phyloP scores from a whole-genome alignment of 2,888 invertebrate species.

The Buathra laborator region DNA sequence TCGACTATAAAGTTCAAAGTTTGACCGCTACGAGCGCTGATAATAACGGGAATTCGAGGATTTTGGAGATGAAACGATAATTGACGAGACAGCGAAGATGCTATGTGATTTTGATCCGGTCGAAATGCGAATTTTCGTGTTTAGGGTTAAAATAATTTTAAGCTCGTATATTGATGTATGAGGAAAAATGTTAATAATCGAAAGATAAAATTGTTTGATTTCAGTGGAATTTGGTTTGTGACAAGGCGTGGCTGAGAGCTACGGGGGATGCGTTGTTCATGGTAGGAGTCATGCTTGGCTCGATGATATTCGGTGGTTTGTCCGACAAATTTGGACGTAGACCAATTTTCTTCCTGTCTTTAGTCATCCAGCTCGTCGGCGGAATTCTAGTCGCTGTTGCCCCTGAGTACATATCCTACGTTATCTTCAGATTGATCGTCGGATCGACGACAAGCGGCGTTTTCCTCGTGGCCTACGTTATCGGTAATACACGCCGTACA shows the following conservation, averaged over 20 bases:
- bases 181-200: not conserved
- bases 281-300: constrained; percentile 91
- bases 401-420: constrained; percentile 90
- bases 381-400: constrained; percentile 89
- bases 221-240: constrained; percentile 90
- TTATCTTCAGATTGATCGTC: constrained; percentile 88
- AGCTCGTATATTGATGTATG: not conserved
- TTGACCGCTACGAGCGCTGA: constrained; percentile 15
- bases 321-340: constrained; percentile 91
- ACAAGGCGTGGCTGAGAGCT: constrained; percentile 88
- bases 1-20: not conserved
- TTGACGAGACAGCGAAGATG: constrained; percentile 8
- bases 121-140: not conserved
- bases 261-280: constrained; percentile 90
- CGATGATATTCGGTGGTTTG: constrained; percentile 90
- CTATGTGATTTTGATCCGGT: too few relatives aligned
- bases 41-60: not conserved
- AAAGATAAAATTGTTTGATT: constrained; percentile 73
- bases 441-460: constrained; percentile 92
- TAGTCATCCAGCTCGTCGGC: constrained; percentile 90
- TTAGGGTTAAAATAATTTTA: not conserved
- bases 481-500: constrained; percentile 86
- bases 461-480: constrained; percentile 92
- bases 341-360: constrained; percentile 90
- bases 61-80: constrained; percentile 5